These are phyloP conservation scores for Hycleus cichorii DNA, from an alignment of 1,140 invertebrate species.

Conservation along the genomic window DNA sequence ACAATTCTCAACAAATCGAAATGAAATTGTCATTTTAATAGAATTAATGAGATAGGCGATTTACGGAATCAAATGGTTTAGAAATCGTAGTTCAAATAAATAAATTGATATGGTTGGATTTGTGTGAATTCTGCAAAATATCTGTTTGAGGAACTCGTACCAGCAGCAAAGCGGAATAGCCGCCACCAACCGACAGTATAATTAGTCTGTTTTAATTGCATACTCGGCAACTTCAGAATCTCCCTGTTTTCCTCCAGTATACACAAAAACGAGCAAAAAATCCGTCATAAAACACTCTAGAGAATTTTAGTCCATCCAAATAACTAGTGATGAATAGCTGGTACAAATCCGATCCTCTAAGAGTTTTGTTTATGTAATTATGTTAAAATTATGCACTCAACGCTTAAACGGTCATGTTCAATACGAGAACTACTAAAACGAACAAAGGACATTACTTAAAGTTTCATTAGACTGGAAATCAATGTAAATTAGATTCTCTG, in stretches of 20 bases:
- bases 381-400: background rate
- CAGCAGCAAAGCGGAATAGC: conserved; percentile 12
- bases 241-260: background rate
- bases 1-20: too few species aligned
- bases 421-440: too few species aligned
- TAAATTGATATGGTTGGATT: conserved; percentile 17
- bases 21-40: background rate
- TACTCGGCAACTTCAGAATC: conserved; percentile 19
- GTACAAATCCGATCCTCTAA: too few species aligned
- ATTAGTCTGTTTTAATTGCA: conserved; percentile 26
- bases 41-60: conserved; percentile 16
- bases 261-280: conserved; percentile 14
- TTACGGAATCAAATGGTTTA: conserved; percentile 15
- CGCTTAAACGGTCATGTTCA: background rate
- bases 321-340: conserved; percentile 7
- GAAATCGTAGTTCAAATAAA: conserved; percentile 23
- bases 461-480: conserved; percentile 35
- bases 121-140: conserved; percentile 21
- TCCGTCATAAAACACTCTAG: conserved; percentile 4
- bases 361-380: background rate
- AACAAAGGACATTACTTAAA: conserved; percentile 31
- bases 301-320: conserved; percentile 3
- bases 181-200: conserved; percentile 16
- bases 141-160: conserved; percentile 15
- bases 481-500: conserved; percentile 36